Evolutionary conservation across 2,113 vertebrate species (phyloP), one percentile per base, ranked within the genome.

Genomic region (Bothrops jararaca): DNA sequence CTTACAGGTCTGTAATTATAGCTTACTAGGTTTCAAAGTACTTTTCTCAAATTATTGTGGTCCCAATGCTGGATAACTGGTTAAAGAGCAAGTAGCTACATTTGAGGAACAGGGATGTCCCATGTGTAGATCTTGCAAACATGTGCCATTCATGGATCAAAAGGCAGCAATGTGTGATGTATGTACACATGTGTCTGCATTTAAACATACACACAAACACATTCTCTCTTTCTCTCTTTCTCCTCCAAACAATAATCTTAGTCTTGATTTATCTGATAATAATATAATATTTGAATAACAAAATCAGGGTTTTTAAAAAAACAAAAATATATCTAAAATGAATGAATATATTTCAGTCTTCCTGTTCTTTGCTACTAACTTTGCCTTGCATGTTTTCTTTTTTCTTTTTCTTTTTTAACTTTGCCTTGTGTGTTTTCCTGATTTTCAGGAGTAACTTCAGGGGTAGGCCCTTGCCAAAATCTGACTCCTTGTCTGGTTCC

Each of bases 401-500:
- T 6, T 48, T 48, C 7, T 50, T 50, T 50, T 50, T 50, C 48
- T 50, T 50, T 50, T 50, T 50, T 93, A 89, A 26, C 93, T 96
- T 91, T 48, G 1, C 90, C 95, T 93, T 93, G 93, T 69, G 95
- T 87, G 93, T 94, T 94, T 89, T 23, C 29, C 26, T 26, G 18
- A 0, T 9, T 95, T 96, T 94, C 94, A 34, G 23, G 94, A 97
- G 91, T 95, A 85, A 92, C 85, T 60, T 1, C 92, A 89, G 92
- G 92, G 95, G 3, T 26, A 60, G 6, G 0, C 57, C 89, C 93
- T 74, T 60, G 90, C 91, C 69, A 74, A 96, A 92, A 95, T 13
- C 53, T 92, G 91, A 95, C 95, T 87, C 74, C 57, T 92, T 93
- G 42, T 95, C 42, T 85, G 91, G 34, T 94, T 94, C 39, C 94